phyloP scores from a whole-genome alignment of 1,140 invertebrate species.

The Gryllus bimaculatus region DNA sequence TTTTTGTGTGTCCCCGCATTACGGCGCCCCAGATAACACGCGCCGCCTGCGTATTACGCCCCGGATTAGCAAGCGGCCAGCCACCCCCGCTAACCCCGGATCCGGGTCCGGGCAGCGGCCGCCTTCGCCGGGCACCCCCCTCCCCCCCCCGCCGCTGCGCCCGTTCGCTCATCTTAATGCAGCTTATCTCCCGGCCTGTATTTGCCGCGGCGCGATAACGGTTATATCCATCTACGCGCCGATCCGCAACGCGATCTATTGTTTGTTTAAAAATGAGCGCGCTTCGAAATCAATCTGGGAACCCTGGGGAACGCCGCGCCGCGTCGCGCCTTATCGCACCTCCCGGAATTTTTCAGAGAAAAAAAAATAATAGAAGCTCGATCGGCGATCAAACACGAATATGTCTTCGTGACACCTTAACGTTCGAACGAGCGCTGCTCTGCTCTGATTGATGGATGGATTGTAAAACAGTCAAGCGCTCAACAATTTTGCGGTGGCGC shows the following conservation, averaged over 20 bases:
- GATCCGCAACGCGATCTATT: neutral
- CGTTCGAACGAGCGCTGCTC: neutral
- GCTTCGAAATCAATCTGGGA: neutral
- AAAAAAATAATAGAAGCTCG: neutral
- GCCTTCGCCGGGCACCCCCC: neutral
- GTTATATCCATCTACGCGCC: neutral
- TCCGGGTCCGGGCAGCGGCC: too few relatives aligned
- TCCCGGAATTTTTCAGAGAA: neutral
- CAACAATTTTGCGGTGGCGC: neutral
- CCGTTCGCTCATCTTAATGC: neutral
- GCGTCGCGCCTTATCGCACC: neutral
- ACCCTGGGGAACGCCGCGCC: neutral
- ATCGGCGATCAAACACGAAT: neutral
- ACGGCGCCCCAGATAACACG: neutral
- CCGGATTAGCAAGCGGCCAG: neutral
- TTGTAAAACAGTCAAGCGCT: neutral
- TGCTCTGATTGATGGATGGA: neutral
- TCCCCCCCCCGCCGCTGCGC: too few relatives aligned
- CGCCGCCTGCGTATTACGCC: neutral
- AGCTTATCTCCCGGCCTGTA: neutral
- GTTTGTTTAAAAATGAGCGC: neutral
- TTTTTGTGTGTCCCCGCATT: neutral
- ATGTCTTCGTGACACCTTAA: slow-evolving; percentile 1
- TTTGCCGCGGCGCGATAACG: neutral
- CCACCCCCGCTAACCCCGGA: neutral